phyloP scores from a whole-genome alignment of 2,888 invertebrate species.

The Conus canariensis region DNA sequence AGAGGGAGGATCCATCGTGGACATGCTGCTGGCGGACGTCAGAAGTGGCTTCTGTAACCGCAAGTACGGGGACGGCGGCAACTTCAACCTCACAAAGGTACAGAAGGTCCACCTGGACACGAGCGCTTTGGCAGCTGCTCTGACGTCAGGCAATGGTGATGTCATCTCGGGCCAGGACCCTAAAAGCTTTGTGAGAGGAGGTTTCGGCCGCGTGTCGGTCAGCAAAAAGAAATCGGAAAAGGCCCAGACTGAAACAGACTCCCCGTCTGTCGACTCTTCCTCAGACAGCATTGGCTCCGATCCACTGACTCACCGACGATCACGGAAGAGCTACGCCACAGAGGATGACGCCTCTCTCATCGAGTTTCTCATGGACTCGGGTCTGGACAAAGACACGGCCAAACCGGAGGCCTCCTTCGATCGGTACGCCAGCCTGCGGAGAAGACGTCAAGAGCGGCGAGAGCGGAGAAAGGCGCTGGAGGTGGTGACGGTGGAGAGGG shows the following conservation, averaged over 20 bases:
- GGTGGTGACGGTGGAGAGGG: slow-evolving; percentile 63
- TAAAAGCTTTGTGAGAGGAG: slow-evolving; percentile 59
- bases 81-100: slow-evolving; percentile 70
- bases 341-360: slow-evolving; percentile 64
- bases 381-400: slow-evolving; percentile 49
- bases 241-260: background rate
- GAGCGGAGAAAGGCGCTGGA: slow-evolving; percentile 50
- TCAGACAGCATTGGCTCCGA: slow-evolving; percentile 50
- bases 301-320: slow-evolving; percentile 51
- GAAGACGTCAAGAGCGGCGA: slow-evolving; percentile 61
- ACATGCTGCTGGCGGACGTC: slow-evolving; percentile 75
- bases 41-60: slow-evolving; percentile 71
- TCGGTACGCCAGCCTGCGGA: slow-evolving; percentile 67
- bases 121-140: slow-evolving; percentile 47
- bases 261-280: slow-evolving; percentile 20
- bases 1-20: slow-evolving; percentile 71
- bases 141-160: slow-evolving; percentile 46
- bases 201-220: slow-evolving; percentile 61
- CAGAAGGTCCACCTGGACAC: slow-evolving; percentile 66
- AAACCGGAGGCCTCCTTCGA: slow-evolving; percentile 62
- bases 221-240: slow-evolving; percentile 52
- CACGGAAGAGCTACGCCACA: slow-evolving; percentile 59
- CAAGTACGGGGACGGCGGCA: slow-evolving; percentile 66
- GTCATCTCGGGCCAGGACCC: background rate
- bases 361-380: slow-evolving; percentile 65